Conservation (phyloP, 1,140 invertebrate genomes). For the Atopsyche davidsoni region DNA sequence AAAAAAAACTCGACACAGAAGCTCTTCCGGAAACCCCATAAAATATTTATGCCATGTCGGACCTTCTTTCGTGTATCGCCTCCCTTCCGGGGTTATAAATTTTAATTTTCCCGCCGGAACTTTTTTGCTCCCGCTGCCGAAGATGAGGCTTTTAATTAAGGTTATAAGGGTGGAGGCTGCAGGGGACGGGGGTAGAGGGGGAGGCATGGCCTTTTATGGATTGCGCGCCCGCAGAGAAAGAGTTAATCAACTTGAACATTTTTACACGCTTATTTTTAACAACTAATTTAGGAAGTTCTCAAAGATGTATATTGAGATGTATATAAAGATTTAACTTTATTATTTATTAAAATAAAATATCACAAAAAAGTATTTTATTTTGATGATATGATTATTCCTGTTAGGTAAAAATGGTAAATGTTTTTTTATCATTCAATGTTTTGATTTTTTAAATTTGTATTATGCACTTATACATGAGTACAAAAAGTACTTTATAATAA, state of each 20-base stretch:
- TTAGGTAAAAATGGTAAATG: too few species aligned
- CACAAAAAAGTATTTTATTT: too few species aligned
- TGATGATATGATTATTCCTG: too few species aligned
- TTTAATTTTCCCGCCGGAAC: conserved; percentile 30
- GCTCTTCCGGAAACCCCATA: background rate
- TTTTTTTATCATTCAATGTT: background rate
- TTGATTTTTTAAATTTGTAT: background rate
- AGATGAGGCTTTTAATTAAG: conserved; percentile 32
- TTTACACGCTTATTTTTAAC: too few species aligned
- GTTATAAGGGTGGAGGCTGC: conserved; percentile 19
- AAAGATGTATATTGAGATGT: too few species aligned
- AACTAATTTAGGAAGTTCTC: too few species aligned
- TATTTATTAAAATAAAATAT: too few species aligned
- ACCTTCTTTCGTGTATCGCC: conserved; percentile 7
- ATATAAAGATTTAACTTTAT: too few species aligned
- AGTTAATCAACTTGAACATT: too few species aligned
- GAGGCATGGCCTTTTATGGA: too few species aligned
- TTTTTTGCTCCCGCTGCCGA: conserved; percentile 29
- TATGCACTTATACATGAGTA: background rate
- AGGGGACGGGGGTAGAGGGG: background rate
- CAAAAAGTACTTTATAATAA: background rate
- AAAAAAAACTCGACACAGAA: too few species aligned
- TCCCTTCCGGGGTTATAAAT: conserved; percentile 29
- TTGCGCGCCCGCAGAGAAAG: too few species aligned
- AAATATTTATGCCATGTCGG: conserved; percentile 18